Conservation (phyloP, 2,797 vertebrate species). For the Rhinichthys osculus region DNA sequence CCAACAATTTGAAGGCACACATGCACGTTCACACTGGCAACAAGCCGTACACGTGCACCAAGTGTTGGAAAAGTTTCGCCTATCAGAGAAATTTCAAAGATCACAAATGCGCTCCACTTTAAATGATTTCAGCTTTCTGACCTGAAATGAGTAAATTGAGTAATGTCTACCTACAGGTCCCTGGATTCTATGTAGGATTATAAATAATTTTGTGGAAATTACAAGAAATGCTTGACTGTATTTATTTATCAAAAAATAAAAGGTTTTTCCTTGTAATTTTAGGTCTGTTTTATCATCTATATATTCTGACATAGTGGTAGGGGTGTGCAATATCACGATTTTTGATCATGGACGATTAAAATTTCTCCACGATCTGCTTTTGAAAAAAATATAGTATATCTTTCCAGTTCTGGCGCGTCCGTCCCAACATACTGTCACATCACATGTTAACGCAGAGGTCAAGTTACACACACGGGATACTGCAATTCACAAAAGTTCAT, state of each 20-base stretch:
- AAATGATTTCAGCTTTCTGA: conserved; percentile 19
- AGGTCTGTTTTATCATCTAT: not conserved
- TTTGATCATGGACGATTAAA: too few relatives aligned
- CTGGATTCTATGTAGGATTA: not conserved
- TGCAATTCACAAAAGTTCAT: too few relatives aligned
- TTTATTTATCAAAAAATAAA: conserved; percentile 5
- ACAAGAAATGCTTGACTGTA: not conserved
- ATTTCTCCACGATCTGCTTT: too few relatives aligned
- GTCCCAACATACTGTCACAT: too few relatives aligned
- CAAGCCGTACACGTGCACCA: conserved; percentile 77
- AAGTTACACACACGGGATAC: too few relatives aligned
- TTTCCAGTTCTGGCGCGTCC: too few relatives aligned
- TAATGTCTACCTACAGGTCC: not conserved
- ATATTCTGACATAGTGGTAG: too few relatives aligned
- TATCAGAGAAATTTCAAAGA: conserved; percentile 66
- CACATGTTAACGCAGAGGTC: too few relatives aligned
- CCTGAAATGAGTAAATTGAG: not conserved
- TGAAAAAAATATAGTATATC: too few relatives aligned
- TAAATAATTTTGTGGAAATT: not conserved
- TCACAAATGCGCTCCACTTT: conserved; percentile 60
- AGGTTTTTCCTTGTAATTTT: not conserved
- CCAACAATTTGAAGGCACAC: conserved; percentile 81
- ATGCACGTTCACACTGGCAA: conserved; percentile 80
- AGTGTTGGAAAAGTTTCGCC: conserved; percentile 69
- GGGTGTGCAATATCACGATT: too few relatives aligned